Conservation (phyloP, 2,113 vertebrate genomes). For the Ascaphus truei region DNA sequence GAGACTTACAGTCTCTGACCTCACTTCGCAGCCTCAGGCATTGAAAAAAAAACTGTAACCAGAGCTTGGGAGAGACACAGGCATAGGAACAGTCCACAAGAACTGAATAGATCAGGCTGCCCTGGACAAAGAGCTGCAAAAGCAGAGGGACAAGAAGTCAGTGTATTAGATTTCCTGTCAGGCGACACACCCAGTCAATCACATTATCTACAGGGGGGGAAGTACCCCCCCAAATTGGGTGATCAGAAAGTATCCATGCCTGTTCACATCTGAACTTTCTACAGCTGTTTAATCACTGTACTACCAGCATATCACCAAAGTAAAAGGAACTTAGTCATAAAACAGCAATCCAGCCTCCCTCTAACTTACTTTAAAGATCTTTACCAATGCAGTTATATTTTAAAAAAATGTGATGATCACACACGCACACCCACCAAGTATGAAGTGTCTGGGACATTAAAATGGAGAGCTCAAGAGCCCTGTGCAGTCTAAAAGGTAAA, state of each 20-base stretch:
- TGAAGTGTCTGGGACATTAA: too few species aligned
- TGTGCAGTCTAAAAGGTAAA: too few species aligned
- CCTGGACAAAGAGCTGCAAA: conserved; percentile 22
- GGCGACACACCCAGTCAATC: conserved; percentile 7
- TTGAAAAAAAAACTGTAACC: conserved; percentile 6
- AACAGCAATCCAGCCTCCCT: too few species aligned
- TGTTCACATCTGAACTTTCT: not conserved
- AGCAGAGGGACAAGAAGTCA: conserved; percentile 29
- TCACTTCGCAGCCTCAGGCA: conserved; percentile 18
- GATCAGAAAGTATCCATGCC: conserved; percentile 8
- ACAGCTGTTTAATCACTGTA: not conserved
- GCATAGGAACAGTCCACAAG: not conserved
- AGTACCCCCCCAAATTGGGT: not conserved
- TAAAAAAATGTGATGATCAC: too few species aligned
- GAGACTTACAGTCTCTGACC: conserved; percentile 33
- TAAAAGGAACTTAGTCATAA: too few species aligned
- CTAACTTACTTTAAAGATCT: too few species aligned
- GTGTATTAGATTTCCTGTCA: conserved; percentile 24
- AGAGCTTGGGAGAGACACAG: not conserved
- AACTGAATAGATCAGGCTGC: too few species aligned
- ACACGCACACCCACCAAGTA: too few species aligned
- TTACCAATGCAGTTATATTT: too few species aligned
- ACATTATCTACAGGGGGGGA: conserved; percentile 5
- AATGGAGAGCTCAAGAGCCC: too few species aligned
- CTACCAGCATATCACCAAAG: too few species aligned